Percentiles rank a stretch among this genome's conserved stretches.
These are phyloP conservation scores for Harpagoxenus sublaevis DNA, from an alignment of 2,888 invertebrate species.

Conservation along the genomic window DNA sequence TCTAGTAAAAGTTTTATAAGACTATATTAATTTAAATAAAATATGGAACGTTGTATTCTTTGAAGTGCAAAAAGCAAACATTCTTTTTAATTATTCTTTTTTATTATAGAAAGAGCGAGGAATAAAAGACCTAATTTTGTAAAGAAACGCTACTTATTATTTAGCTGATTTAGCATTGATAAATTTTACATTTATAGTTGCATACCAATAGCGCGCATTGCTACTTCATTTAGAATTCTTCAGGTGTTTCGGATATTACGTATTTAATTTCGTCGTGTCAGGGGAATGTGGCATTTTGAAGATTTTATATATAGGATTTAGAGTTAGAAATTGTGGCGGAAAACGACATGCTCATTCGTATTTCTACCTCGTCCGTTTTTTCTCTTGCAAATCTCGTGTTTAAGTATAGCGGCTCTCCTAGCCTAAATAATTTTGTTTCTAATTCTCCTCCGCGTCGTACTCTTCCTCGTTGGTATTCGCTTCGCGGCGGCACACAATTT, in stretches of 20 bases:
- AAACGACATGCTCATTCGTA: constrained; percentile 25
- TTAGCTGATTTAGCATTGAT: not conserved
- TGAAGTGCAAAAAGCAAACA: not conserved
- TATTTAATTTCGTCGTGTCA: not conserved
- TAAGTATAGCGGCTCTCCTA: constrained; percentile 27
- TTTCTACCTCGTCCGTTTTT: not conserved
- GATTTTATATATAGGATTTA: not conserved
- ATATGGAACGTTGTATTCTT: not conserved
- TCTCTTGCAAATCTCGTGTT: constrained; percentile 36
- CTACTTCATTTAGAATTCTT: constrained; percentile 5
- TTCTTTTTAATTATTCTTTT: not conserved
- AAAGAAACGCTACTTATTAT: not conserved
- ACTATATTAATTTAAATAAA: not conserved
- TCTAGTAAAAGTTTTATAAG: not conserved
- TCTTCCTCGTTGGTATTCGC: constrained; percentile 12
- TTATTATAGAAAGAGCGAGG: not conserved
- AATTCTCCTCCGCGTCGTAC: constrained; percentile 22
- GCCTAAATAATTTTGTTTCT: constrained; percentile 52
- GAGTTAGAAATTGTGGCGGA: constrained; percentile 7
- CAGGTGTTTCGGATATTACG: not conserved
- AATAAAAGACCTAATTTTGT: not conserved
- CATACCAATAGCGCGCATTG: not conserved
- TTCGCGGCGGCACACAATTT: constrained; percentile 44
- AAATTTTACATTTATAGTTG: not conserved
- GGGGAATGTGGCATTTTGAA: not conserved